These are phyloP conservation scores for Toxostoma redivivum DNA, from an alignment of 2,113 vertebrate genomes.

Conservation along the genomic window DNA sequence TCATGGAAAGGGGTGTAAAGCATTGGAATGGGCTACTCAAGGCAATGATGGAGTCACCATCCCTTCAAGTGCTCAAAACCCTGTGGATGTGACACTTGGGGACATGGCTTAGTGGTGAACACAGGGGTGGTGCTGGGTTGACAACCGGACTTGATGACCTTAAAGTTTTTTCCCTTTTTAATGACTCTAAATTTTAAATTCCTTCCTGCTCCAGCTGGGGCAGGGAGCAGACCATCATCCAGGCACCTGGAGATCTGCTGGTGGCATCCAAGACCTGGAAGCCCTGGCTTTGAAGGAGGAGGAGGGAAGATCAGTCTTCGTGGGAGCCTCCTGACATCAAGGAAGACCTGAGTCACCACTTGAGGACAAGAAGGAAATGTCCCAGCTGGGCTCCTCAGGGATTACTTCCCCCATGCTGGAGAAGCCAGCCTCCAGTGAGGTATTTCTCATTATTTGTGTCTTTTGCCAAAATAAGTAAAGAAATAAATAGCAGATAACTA, in stretches of 20 bases:
- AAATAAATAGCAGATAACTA: not conserved
- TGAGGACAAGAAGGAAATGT: not conserved
- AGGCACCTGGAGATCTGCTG: accelerated
- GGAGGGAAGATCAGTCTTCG: not conserved
- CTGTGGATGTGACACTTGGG: not conserved
- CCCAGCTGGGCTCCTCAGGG: not conserved
- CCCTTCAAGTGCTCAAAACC: not conserved
- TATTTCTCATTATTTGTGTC: not conserved
- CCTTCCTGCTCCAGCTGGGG: not conserved
- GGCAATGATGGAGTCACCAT: not conserved
- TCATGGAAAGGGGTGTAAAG: not conserved
- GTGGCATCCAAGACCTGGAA: not conserved
- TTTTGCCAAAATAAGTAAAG: not conserved
- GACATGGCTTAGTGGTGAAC: not conserved
- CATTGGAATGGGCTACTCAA: not conserved
- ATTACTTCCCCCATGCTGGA: not conserved
- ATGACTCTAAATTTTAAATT: not conserved
- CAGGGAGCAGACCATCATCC: not conserved
- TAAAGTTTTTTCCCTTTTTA: not conserved
- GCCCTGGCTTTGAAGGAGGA: not conserved
- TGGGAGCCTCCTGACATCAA: not conserved
- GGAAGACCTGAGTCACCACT: not conserved
- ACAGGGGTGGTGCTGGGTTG: not conserved
- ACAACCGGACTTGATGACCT: accelerated
- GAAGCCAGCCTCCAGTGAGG: not conserved